phyloP scores from a whole-genome alignment of 2,888 invertebrate genomes.

The Selenia dentaria region DNA sequence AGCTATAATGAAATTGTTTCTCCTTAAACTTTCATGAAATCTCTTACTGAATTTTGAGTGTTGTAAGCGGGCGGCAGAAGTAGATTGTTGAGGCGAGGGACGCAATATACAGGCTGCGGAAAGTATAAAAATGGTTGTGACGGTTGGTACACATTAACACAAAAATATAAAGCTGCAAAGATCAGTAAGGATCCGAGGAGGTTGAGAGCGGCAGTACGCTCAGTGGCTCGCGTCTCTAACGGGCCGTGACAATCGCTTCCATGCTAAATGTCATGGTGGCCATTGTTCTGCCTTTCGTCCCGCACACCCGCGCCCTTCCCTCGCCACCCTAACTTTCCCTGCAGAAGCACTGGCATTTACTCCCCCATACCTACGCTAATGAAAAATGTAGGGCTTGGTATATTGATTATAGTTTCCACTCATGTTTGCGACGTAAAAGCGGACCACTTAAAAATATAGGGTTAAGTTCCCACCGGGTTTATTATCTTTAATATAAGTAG shows the following conservation, averaged over 20 bases:
- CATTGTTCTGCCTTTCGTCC: conserved; percentile 69
- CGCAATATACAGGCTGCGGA: too few species aligned
- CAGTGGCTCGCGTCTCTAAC: conserved; percentile 70
- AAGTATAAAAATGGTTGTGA: too few species aligned
- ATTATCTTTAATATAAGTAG: conserved; percentile 52
- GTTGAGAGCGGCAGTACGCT: conserved; percentile 68
- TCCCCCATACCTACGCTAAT: conserved; percentile 66
- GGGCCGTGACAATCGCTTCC: conserved; percentile 82
- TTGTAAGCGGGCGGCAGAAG: conserved; percentile 39
- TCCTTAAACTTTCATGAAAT: conserved; percentile 30
- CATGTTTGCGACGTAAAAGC: conserved; percentile 24
- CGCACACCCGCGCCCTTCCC: conserved; percentile 44
- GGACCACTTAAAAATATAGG: conserved; percentile 17
- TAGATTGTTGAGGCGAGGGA: too few species aligned
- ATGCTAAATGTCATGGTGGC: conserved; percentile 84
- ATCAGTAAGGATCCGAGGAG: conserved; percentile 61
- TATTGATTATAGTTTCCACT: conserved; percentile 53
- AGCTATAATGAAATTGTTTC: conserved; percentile 34
- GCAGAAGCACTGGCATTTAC: conserved; percentile 72
- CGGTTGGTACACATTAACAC: too few species aligned
- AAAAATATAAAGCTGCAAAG: conserved; percentile 37
- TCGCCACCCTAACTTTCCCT: conserved; percentile 57
- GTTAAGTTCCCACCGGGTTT: conserved; percentile 32
- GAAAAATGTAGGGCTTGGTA: conserved; percentile 62
- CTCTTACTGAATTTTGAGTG: conserved; percentile 36